Base-by-base conservation (phyloP, 2,797 vertebrate genomes). In the Tenualosa ilisha region DNA sequence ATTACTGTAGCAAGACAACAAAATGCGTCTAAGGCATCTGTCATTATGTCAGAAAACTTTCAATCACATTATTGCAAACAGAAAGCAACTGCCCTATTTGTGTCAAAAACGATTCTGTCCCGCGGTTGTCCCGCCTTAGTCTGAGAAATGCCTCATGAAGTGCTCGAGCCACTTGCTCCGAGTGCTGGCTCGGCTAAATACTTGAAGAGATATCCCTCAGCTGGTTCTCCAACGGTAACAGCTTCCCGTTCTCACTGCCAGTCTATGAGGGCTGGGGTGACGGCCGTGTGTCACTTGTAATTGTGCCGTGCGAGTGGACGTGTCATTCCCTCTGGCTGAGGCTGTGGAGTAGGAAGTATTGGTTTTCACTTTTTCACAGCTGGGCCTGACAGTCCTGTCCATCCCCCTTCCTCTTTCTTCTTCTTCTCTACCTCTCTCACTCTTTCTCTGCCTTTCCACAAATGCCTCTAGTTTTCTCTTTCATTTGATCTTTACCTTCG, bases 131-230 rank as follows among this genome's bases (percentile, higher is more conserved):
- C 7, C 20, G 8, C 40, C 7, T 79, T 6, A 31, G 13, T 46
- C 12, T 79, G 40, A 79, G 72, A 75, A 15, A 40, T 79, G 72
- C 72, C 72, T 46, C 40, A 2, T 8, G 15, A 7, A 75, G 31
- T 12, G 37, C 31, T 75, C 40, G 37, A 26, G 31, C 68, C n/a
- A 63, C 2, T 63, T 37, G 68, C 40, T 20, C 6, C 22, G 40
- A 79, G 2, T 79, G 72, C 72, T 79, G 40, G 72, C 72, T 43
- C 20, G 20, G 72, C 72, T 43, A 43, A 79, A 79, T 79, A 40
- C 40, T 46, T 79, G 37, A 43, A 79, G 40, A 46, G 72, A 79
- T 79, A 43, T 79, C 40, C 72, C 5, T 79, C 40, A 46, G 37
- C 72, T 79, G 72, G 40, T 43, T 22, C 46, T 43, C 65, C 17